phyloP scores from a whole-genome alignment of 1,140 invertebrate genomes.

The Drosophila nebulosa region DNA sequence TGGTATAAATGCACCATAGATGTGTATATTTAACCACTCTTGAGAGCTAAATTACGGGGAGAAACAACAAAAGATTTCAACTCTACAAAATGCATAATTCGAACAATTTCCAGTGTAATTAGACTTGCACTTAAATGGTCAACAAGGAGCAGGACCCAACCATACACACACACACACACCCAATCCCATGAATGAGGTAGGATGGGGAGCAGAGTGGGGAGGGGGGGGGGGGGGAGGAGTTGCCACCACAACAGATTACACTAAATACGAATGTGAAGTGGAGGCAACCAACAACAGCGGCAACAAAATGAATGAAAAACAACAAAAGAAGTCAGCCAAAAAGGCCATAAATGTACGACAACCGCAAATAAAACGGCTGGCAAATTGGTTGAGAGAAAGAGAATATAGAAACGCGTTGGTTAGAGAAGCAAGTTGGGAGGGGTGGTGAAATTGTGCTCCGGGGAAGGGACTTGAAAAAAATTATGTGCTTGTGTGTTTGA shows the following conservation, averaged over 20 bases:
- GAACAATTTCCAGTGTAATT: constrained; percentile 68
- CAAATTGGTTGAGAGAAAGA: constrained; percentile 52
- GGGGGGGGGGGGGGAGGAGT: neutral
- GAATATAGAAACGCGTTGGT: neutral
- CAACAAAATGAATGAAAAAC: constrained; percentile 11
- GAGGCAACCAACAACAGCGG: constrained; percentile 29
- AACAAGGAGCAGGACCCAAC: constrained; percentile 62
- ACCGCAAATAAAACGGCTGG: constrained; percentile 75
- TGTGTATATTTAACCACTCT: neutral
- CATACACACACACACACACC: neutral
- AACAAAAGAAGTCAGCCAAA: constrained; percentile 4
- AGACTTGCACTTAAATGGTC: constrained; percentile 73
- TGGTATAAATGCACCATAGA: neutral
- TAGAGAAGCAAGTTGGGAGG: neutral
- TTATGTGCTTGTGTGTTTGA: constrained; percentile 56
- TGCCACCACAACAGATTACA: constrained; percentile 52
- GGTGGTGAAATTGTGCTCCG: neutral
- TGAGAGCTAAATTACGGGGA: constrained; percentile 6
- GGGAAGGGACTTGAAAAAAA: constrained; percentile 41
- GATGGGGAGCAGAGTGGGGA: constrained; percentile 3
- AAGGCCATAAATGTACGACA: constrained; percentile 67
- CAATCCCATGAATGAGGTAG: neutral
- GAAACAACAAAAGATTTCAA: neutral
- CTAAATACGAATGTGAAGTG: constrained; percentile 49
- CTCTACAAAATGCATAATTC: constrained; percentile 48